These are phyloP conservation scores for Mellilla xanthometata DNA, from an alignment of 2,888 invertebrate genomes.

Conservation along the genomic window DNA sequence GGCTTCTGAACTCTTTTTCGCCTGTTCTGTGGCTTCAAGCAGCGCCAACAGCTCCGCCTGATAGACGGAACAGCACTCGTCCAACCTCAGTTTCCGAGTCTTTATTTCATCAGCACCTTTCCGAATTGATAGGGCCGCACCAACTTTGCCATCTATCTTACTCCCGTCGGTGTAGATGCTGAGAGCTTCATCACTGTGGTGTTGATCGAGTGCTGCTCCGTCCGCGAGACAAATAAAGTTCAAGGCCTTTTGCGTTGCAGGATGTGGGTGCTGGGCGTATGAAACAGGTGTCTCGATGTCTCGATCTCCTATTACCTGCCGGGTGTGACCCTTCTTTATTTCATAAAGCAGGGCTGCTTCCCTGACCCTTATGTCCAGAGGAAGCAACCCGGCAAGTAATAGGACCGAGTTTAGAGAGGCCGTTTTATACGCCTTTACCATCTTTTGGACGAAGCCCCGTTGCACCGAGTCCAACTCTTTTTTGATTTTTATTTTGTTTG, in stretches of 20 bases:
- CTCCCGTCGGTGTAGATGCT: slow-evolving; percentile 15
- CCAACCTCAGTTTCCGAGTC: background rate
- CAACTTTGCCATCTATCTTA: slow-evolving; percentile 10
- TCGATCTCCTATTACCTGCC: too few relatives aligned
- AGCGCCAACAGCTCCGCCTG: background rate
- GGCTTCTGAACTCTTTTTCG: background rate
- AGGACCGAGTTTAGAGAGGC: slow-evolving; percentile 24
- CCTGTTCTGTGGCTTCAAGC: background rate
- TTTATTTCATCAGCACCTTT: background rate
- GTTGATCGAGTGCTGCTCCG: background rate
- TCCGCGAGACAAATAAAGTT: slow-evolving; percentile 8
- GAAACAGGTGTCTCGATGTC: background rate
- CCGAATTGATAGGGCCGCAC: background rate
- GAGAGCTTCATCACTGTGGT: background rate
- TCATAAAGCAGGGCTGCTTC: slow-evolving; percentile 11
- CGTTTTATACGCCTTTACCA: slow-evolving; percentile 13
- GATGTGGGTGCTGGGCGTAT: slow-evolving; percentile 7
- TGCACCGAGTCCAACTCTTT: slow-evolving; percentile 12
- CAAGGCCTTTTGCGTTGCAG: background rate
- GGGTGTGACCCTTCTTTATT: slow-evolving; percentile 8
- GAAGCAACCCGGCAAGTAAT: slow-evolving; percentile 12
- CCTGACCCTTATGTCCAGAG: slow-evolving; percentile 13
- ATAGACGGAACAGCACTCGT: background rate
- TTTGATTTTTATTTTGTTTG: too few relatives aligned
- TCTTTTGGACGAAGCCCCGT: slow-evolving; percentile 20